Percentiles rank a stretch among this genome's conserved stretches.
Evolutionary conservation across 2,113 vertebrate genomes (phyloP).

Genomic region (Leptobrachium ailaonicum): DNA sequence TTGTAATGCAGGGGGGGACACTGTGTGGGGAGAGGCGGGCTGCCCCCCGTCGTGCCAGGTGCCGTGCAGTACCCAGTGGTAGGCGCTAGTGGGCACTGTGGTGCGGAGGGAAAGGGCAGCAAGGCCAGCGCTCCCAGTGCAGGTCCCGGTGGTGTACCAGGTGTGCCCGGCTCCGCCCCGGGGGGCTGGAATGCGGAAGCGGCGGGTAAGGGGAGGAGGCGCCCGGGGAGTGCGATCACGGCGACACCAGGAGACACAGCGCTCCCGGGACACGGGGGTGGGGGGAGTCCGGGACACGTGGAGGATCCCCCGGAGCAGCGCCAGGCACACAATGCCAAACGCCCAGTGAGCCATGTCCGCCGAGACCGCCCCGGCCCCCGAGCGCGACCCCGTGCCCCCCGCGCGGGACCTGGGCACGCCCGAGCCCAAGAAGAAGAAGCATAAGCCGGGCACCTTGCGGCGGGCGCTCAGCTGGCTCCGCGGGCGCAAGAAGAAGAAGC

Average conservation of each 20-base stretch:
- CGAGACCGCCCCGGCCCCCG: constrained; percentile 16
- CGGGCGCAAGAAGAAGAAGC: constrained; percentile 72
- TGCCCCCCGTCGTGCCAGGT: background rate
- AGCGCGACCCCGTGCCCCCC: constrained; percentile 12
- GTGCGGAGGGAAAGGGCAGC: constrained; percentile 7
- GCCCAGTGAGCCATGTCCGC: constrained; percentile 37
- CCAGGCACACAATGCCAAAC: constrained; percentile 28
- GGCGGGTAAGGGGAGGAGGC: constrained; percentile 12
- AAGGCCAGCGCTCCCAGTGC: constrained; percentile 35
- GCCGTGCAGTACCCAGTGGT: background rate
- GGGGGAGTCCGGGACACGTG: background rate
- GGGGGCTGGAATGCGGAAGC: constrained; percentile 47
- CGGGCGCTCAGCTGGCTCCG: constrained; percentile 85
- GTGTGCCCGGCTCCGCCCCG: constrained; percentile 35
- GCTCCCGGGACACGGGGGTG: constrained; percentile 39
- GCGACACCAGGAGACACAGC: constrained; percentile 49
- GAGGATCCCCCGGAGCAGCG: background rate
- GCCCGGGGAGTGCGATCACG: constrained; percentile 45
- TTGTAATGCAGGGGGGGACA: too few relatives aligned
- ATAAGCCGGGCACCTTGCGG: constrained; percentile 73
- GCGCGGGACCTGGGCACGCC: background rate
- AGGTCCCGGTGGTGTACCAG: constrained; percentile 39
- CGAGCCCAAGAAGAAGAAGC: constrained; percentile 53
- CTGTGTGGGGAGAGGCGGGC: too few relatives aligned
- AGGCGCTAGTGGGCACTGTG: constrained; percentile 20